Evolutionary conservation across 2,888 invertebrate species (phyloP).

Genomic region (Scaptomyza tumidula): DNA sequence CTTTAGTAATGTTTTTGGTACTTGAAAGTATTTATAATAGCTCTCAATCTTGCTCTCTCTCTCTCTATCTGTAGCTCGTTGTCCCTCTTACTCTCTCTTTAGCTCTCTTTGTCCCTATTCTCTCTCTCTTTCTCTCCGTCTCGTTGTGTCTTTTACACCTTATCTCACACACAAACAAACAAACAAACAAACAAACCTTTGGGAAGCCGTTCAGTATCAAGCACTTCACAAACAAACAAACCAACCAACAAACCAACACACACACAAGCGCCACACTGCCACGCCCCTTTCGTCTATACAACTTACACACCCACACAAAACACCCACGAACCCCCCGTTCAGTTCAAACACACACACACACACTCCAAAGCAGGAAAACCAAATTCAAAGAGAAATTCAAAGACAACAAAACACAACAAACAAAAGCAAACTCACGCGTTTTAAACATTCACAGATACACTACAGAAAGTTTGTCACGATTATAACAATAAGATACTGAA

Average conservation of each 20-base stretch:
- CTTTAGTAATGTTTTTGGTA: slow-evolving; percentile 2
- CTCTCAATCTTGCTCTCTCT: slow-evolving; percentile 19
- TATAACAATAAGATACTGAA: slow-evolving; percentile 83
- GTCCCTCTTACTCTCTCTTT: slow-evolving; percentile 1
- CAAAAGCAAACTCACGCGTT: slow-evolving; percentile 41
- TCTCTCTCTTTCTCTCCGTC: neutral
- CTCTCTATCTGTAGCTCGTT: slow-evolving; percentile 12
- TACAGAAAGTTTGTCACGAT: slow-evolving; percentile 82
- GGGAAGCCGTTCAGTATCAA: slow-evolving; percentile 36
- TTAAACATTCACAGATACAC: slow-evolving; percentile 78
- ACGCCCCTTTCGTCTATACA: slow-evolving; percentile 5
- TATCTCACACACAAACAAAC: neutral
- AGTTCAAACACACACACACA: slow-evolving; percentile 24
- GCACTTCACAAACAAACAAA: slow-evolving; percentile 36
- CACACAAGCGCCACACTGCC: slow-evolving; percentile 32
- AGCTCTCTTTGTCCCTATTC: slow-evolving; percentile 14
- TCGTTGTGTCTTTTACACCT: slow-evolving; percentile 11
- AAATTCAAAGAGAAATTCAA: slow-evolving; percentile 4
- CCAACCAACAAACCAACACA: slow-evolving; percentile 18
- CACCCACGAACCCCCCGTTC: slow-evolving; percentile 17
- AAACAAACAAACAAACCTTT: slow-evolving; percentile 1
- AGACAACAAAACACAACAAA: slow-evolving; percentile 4
- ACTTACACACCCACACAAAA: slow-evolving; percentile 16
- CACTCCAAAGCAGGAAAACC: slow-evolving; percentile 19
- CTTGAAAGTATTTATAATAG: slow-evolving; percentile 1